Percentiles rank a stretch among this genome's conserved stretches.
phyloP scores from a whole-genome alignment of 2,113 vertebrate genomes.

The Sylvia atricapilla region DNA sequence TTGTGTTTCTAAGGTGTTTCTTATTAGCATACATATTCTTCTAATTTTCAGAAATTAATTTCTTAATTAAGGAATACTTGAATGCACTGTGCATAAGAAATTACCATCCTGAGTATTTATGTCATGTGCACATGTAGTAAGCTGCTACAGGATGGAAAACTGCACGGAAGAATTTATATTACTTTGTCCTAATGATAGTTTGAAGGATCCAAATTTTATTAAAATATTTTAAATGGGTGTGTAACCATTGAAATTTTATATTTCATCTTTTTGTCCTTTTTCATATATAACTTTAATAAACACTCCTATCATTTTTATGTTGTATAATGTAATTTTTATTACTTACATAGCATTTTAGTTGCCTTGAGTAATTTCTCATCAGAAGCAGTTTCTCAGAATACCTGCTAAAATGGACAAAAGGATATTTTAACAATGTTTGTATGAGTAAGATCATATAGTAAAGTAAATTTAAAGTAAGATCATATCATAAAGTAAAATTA shows the following conservation, averaged over 20 bases:
- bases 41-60: background rate
- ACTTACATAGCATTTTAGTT: background rate
- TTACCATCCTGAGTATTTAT: background rate
- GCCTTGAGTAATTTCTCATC: background rate
- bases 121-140: background rate
- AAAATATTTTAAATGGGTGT: background rate
- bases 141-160: background rate
- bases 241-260: background rate
- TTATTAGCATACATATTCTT: background rate
- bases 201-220: background rate
- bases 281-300: background rate
- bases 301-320: background rate
- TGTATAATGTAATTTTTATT: background rate
- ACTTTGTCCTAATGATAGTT: background rate
- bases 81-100: background rate
- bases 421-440: background rate
- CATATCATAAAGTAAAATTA: background rate
- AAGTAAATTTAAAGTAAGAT: no score
- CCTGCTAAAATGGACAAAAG: background rate
- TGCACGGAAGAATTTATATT: background rate
- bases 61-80: background rate
- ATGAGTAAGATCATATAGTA: background rate
- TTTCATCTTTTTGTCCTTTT: background rate
- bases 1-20: background rate
- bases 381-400: background rate